Percentiles rank a stretch among this genome's conserved stretches.
phyloP scores from a whole-genome alignment of 2,113 vertebrate genomes.

The Grantiella picta region DNA sequence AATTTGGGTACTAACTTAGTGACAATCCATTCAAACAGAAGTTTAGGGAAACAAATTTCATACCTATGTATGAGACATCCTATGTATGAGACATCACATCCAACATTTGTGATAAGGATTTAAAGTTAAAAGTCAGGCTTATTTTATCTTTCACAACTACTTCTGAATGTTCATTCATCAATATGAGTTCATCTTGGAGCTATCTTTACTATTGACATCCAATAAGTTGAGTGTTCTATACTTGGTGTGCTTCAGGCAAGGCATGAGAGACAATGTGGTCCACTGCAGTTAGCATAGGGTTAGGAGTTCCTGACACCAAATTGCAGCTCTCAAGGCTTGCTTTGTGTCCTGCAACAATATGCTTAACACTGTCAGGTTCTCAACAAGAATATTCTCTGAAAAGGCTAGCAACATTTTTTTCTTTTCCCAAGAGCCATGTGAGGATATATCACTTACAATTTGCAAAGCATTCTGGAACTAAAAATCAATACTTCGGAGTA shows the following conservation, averaged over 20 bases:
- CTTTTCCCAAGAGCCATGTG: accelerated
- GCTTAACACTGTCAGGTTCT: neutral
- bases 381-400: neutral
- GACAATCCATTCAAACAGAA: neutral
- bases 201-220: neutral
- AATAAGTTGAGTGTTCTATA: neutral
- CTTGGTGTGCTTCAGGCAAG: neutral
- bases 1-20: neutral
- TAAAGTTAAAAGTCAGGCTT: neutral
- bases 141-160: neutral
- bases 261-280: neutral
- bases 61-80: neutral
- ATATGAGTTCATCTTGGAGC: neutral
- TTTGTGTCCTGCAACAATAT: neutral
- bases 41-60: neutral
- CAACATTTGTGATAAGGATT: neutral
- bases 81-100: neutral
- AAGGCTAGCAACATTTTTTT: neutral
- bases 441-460: neutral
- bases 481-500: neutral
- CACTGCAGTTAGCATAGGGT: neutral
- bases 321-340: neutral
- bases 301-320: neutral
- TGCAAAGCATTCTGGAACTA: neutral
- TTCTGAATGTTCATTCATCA: neutral